Base-by-base conservation (phyloP, 2,797 vertebrate genomes). In the Sebastiscus tertius region DNA sequence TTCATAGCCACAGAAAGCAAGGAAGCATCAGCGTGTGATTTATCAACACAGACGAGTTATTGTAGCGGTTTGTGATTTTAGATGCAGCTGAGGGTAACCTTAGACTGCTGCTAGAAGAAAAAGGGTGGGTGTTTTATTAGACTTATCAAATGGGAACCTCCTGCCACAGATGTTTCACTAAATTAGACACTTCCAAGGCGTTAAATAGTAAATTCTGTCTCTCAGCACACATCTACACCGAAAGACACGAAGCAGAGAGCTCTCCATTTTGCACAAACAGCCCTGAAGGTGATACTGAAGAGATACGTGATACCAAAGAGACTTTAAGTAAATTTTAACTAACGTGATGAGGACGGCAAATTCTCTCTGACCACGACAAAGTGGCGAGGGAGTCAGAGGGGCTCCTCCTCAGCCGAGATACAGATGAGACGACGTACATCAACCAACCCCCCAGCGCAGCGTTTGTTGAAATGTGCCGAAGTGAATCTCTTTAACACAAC, bases 401-500 rank as follows among this genome's bases (percentile, higher is more conserved):
- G 59, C 79, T 77, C 29, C 71, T 83, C 76, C 71, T 83, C 76
- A 26, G 72, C 66, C 22, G 6, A 59, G 55, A 59, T 75, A 82
- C 77, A 56, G 67, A 77, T 64, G 72, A 82, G 77, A 56, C 34
- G 67, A 87, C 83, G 74, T 74, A 60, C 79, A 78, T 83, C 85
- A 88, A 56, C 64, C 7, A 36, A 34, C 64, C 81, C 64, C 67
- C 31, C 81, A 70, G 79, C 22, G 39, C 33, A 1, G 12, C 26
- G 60, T 84, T 74, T 71, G 74, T 66, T 46, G 73, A 80, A 36
- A 58, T 8, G 81, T 72, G 76, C 77, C 3, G 13, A 87, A 87
- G 84, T 89, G 90, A 87, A 92, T 91, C 81, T 88, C 79, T 89
- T 86, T 83, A 87, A 81, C 90, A 69, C 79, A 80, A 88, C 86